These are phyloP conservation scores for Actenoides lindsayi DNA, from an alignment of 2,113 vertebrate species.

Conservation along the genomic window DNA sequence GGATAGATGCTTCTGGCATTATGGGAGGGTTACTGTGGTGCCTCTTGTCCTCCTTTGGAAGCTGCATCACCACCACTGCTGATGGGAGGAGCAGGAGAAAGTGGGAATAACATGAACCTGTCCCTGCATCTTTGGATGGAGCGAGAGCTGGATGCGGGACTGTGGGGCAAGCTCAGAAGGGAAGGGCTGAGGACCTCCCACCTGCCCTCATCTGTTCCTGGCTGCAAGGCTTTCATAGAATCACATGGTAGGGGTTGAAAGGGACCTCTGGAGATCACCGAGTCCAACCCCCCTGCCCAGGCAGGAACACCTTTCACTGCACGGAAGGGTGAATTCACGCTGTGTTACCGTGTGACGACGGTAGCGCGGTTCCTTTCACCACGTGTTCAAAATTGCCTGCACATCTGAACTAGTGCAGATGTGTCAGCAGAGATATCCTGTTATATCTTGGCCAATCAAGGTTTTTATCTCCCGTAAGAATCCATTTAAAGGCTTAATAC, in stretches of 20 bases:
- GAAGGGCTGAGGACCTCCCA: rapidly evolving
- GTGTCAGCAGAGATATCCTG: neutral
- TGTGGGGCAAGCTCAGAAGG: rapidly evolving
- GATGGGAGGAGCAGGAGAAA: neutral
- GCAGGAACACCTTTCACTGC: neutral
- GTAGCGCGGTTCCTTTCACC: neutral
- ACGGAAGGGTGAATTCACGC: neutral
- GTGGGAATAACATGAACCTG: neutral
- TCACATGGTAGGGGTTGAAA: too few relatives aligned
- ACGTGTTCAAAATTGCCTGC: neutral
- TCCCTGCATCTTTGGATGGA: neutral
- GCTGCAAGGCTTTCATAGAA: neutral
- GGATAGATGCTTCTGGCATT: neutral
- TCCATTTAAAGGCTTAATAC: neutral
- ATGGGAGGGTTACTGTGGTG: neutral
- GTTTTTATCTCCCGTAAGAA: neutral
- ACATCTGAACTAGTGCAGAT: neutral
- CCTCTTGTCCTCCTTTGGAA: neutral
- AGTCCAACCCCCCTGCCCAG: too few relatives aligned
- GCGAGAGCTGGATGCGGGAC: neutral
- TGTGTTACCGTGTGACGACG: rapidly evolving
- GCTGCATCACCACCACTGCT: neutral
- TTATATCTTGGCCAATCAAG: neutral
- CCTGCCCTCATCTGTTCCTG: rapidly evolving
- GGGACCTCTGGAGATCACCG: too few relatives aligned